Evolutionary conservation across 2,797 vertebrate genomes (phyloP), one percentile per base, ranked within the genome.

Genomic region (Alfaro cultratus): DNA sequence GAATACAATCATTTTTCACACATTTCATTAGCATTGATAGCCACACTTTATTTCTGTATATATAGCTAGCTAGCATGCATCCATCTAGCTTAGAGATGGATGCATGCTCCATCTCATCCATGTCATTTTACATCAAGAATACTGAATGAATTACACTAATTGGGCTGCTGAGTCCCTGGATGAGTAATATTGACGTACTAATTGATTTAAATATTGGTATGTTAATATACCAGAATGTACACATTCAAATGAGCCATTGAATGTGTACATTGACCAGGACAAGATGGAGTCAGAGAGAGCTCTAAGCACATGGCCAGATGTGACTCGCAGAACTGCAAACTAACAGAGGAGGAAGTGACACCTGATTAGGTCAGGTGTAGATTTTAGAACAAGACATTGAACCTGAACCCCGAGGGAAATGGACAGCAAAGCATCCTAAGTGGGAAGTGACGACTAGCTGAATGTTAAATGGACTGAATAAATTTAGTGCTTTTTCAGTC

Each of bases 361-460:
- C 89, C 85, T 81, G 89, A 91, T 93, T 86, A 89, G 84, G 88
- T 88, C 88, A 88, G 90, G 88, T 88, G 91, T 93, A 92, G 88
- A 92, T 90, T 92, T 81, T 92, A 91, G 87, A 91, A 79, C 81
- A 92, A 85, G 89, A 92, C 90, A 84, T 36, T 83, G 41, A 86
- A 86, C 73, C 45, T 67, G 77, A 72, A 75, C 12, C 7, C 29
- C 43, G 55, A 80, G 76, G 81, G 83, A 89, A 88, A 84, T 15
- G 12, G 83, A 80, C 83, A 83, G 74, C 83, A 83, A 85, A 90
- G 90, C 77, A 74, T 82, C 83, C 31, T 16, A 53, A 1, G 21
- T 68, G 18, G 36, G 26, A 23, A 26, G 36, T 26, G 21, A 41
- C 2, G 10, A 23, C 21, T 0, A 68, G 36, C 39, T 23, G 6